Percentiles rank a stretch among this genome's conserved stretches.
phyloP scores from a whole-genome alignment of 2,797 vertebrate genomes.

The Siniperca obscura region DNA sequence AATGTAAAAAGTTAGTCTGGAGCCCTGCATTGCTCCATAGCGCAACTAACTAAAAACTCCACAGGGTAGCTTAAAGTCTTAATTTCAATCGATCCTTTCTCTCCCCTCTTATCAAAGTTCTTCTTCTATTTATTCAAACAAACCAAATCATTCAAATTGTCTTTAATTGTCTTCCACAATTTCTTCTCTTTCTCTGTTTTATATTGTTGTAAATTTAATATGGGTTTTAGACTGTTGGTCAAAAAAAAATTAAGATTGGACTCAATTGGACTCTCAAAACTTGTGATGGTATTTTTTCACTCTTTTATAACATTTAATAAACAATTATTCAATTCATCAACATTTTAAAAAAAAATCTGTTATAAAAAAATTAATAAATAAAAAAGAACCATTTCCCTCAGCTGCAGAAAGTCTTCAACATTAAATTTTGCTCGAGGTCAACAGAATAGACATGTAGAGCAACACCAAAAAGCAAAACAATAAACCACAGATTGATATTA shows the following conservation, averaged over 20 bases:
- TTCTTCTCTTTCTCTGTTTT: not conserved
- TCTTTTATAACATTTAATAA: not conserved
- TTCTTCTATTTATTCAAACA: not conserved
- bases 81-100: not conserved
- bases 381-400: not conserved
- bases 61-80: not conserved
- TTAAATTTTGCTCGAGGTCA: slow-evolving; percentile 2
- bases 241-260: not conserved
- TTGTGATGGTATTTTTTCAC: not conserved
- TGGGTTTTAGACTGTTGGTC: not conserved
- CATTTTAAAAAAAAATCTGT: no score
- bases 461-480: slow-evolving; percentile 8
- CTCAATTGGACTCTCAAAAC: no score
- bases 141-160: not conserved
- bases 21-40: not conserved
- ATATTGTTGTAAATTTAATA: not conserved
- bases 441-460: not conserved
- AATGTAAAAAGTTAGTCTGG: no score
- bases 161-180: not conserved
- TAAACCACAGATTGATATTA: slow-evolving; percentile 9
- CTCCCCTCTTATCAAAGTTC: not conserved
- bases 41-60: not conserved
- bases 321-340: not conserved
- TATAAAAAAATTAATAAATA: not conserved
- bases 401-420: not conserved